Evolutionary conservation across 2,113 vertebrate genomes (phyloP).

Genomic region (Pollimyrus isidori): DNA sequence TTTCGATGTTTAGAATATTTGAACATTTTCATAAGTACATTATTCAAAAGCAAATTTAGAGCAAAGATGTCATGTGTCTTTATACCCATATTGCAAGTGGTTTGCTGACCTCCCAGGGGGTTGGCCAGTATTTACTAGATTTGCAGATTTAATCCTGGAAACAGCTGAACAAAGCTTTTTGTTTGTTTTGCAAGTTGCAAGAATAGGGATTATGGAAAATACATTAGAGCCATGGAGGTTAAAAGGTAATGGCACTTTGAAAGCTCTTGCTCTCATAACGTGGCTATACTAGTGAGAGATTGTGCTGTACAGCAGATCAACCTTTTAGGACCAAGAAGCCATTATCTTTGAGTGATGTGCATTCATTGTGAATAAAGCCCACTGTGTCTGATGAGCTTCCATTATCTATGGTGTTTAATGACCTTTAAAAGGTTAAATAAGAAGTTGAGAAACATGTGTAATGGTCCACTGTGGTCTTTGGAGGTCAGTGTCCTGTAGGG

Average conservation of each 20-base stretch:
- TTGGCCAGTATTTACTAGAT: constrained; percentile 56
- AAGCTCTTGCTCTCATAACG: constrained; percentile 66
- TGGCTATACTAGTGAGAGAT: constrained; percentile 68
- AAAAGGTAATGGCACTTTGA: constrained; percentile 70
- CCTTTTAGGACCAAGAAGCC: constrained; percentile 68
- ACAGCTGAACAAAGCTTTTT: constrained; percentile 64
- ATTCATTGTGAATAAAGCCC: constrained; percentile 58
- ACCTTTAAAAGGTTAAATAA: constrained; percentile 38
- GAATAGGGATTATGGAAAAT: constrained; percentile 59
- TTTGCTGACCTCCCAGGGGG: constrained; percentile 46
- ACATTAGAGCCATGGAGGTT: constrained; percentile 70
- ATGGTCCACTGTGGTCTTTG: neutral
- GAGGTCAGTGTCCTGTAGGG: neutral
- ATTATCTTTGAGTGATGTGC: constrained; percentile 60
- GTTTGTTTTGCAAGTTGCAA: constrained; percentile 59
- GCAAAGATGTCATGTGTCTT: constrained; percentile 29
- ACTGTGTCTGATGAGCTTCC: constrained; percentile 58
- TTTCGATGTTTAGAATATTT: neutral
- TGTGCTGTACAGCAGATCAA: constrained; percentile 62
- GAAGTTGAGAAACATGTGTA: neutral
- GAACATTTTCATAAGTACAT: neutral
- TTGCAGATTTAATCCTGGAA: constrained; percentile 54
- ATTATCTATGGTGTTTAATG: constrained; percentile 58
- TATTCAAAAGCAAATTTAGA: constrained; percentile 41
- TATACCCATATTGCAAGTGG: constrained; percentile 35